phyloP scores from a whole-genome alignment of 2,888 invertebrate genomes.

The Mythimna albipuncta region DNA sequence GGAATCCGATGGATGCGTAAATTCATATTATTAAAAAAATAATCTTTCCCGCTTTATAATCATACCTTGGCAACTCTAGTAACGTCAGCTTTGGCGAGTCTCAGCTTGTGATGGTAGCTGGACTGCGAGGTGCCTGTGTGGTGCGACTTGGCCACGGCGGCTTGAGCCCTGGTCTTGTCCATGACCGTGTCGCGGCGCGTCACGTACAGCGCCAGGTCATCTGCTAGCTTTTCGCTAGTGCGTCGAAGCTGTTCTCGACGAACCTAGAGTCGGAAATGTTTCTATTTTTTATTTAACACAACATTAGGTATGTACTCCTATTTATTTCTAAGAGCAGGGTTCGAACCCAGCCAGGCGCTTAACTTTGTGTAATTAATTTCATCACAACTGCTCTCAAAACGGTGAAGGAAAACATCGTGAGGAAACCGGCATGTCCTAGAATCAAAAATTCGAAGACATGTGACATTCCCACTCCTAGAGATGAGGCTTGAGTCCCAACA shows the following conservation, averaged over 20 bases:
- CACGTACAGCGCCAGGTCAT: conserved; percentile 85
- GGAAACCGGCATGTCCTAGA: too few species aligned
- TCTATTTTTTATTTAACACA: neutral
- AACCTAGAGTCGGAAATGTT: conserved; percentile 66
- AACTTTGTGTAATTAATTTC: too few species aligned
- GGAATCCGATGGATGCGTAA: too few species aligned
- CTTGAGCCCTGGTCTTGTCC: conserved; percentile 81
- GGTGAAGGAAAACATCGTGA: too few species aligned
- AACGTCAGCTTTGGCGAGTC: conserved; percentile 83
- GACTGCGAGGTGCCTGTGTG: conserved; percentile 77
- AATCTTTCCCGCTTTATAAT: neutral
- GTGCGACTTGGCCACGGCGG: conserved; percentile 82
- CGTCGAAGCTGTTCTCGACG: conserved; percentile 86
- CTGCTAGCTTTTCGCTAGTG: conserved; percentile 83
- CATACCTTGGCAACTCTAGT: conserved; percentile 83
- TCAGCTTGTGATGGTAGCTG: conserved; percentile 82
- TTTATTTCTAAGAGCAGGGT: too few species aligned
- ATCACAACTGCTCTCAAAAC: too few species aligned
- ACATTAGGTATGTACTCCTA: too few species aligned
- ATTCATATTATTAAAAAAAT: too few species aligned
- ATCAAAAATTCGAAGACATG: too few species aligned
- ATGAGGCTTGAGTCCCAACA: too few species aligned
- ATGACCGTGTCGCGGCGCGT: conserved; percentile 84
- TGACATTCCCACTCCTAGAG: too few species aligned
- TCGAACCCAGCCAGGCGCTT: too few species aligned